Base-by-base conservation (phyloP, 2,888 invertebrate genomes). In the Dexiosoma caninum region DNA sequence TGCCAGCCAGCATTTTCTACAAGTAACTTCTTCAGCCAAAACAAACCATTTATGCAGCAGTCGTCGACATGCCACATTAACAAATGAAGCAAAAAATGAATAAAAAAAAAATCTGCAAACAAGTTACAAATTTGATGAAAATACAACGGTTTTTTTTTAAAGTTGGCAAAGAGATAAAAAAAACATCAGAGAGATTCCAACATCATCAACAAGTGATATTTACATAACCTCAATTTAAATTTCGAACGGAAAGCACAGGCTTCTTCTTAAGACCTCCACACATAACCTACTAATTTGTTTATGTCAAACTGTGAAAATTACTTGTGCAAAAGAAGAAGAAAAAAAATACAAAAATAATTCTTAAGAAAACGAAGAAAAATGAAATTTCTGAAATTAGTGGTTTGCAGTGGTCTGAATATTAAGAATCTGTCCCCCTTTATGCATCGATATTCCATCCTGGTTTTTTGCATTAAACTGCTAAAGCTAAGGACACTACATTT, bases 181-280 rank as follows among this genome's bases (percentile, higher is more conserved):
- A 30, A 53, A 67, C 5, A n/a, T n/a, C 16, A n/a, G 10, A 10
- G 42, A 78, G 66, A 72, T 59, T 42, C 14, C 51, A 53, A n/a
- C n/a, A n/a, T 35, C 70, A 32, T 66, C 46, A 60, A 57, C 66
- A 59, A 60, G 53, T 81, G 76, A 62, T 81, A 81, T 77, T 81
- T 81, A 72, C 76, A 77, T 77, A 81, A 81, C 76, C 80, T 64
- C 80, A 72, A 72, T 81, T 72, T 30, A 30, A 12, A 51, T 42
- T 30, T 42, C 44, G 35, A 64, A 70, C 7, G 53, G 53, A 69
- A 76, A 59, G 42, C 51, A 59, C 55, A 51, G 27, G 57, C 12
- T 27, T 46, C 46, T 53, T 42, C 12, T 53, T 57, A 16, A 30
- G 19, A 37, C 21, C 19, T 12, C 6, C 35, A 21, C 35, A 21